Conservation (phyloP, 2,797 vertebrate species). For the Crax fasciolata region DNA sequence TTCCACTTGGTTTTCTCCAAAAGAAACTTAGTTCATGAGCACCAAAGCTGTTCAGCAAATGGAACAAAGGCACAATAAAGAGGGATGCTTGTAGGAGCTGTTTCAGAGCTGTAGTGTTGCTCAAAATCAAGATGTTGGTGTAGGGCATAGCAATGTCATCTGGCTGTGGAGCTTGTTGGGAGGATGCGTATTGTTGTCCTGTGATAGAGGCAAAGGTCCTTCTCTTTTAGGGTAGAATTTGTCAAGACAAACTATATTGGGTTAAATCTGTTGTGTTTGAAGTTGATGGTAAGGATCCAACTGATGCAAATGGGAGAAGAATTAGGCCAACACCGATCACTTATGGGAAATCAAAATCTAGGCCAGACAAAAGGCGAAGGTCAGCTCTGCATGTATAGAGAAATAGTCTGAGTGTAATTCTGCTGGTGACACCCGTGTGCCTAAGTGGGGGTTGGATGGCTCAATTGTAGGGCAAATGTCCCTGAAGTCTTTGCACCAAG, state of each 20-base stretch:
- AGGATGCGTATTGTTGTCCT: conserved; percentile 29
- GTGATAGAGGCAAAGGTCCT: conserved; percentile 1
- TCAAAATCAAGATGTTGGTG: not conserved
- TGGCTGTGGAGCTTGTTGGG: conserved; percentile 22
- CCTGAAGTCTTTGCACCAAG: not conserved
- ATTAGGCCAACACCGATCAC: conserved; percentile 57
- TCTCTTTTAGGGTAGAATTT: conserved; percentile 11
- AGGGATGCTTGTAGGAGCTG: not conserved
- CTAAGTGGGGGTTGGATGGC: not conserved
- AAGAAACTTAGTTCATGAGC: not conserved
- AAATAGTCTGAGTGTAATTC: conserved; percentile 48
- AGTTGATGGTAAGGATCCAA: conserved; percentile 29
- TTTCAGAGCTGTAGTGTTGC: not conserved
- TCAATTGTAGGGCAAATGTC: conserved; percentile 15
- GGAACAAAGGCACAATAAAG: not conserved
- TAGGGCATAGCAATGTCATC: conserved; percentile 50
- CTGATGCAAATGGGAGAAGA: conserved; percentile 53
- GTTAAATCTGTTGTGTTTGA: conserved; percentile 64
- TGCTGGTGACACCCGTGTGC: not conserved
- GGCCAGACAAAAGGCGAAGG: conserved; percentile 67
- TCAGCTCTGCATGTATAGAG: conserved; percentile 41
- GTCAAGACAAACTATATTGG: not conserved
- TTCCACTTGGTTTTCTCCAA: not conserved
- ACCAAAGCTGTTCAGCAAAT: not conserved
- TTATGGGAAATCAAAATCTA: conserved; percentile 74